Percentiles rank a stretch among this genome's conserved stretches.
Evolutionary conservation across 2,797 vertebrate genomes (phyloP).

Genomic region (Melanotaenia parkinsoni): DNA sequence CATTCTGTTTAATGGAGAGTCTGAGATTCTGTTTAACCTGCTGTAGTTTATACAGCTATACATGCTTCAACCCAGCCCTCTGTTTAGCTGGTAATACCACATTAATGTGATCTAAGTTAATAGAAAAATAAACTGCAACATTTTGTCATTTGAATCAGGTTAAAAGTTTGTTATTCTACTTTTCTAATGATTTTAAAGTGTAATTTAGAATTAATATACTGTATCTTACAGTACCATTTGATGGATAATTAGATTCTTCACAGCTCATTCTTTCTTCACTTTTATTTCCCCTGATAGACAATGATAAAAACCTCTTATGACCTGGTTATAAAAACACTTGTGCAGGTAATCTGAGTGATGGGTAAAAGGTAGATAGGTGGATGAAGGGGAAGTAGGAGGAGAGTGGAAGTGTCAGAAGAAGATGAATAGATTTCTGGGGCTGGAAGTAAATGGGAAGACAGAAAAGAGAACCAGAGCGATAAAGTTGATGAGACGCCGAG

Average conservation of each 20-base stretch:
- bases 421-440: conserved; percentile 45
- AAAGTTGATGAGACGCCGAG: background rate
- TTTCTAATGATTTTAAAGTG: background rate
- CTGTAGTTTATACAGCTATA: too few relatives aligned
- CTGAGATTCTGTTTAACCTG: too few relatives aligned
- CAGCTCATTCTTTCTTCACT: conserved; percentile 6
- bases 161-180: background rate
- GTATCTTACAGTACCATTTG: background rate
- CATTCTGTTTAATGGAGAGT: too few relatives aligned
- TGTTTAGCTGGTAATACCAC: too few relatives aligned
- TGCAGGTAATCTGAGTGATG: conserved; percentile 25
- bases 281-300: conserved; percentile 38
- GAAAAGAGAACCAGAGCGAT: conserved; percentile 16
- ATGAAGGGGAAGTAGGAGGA: conserved; percentile 14
- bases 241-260: background rate
- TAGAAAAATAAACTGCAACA: background rate
- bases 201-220: background rate
- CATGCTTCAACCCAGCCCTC: too few relatives aligned
- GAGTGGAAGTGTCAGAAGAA: conserved; percentile 36
- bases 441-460: conserved; percentile 39
- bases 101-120: background rate
- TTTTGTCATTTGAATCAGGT: background rate
- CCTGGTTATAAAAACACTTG: conserved; percentile 48
- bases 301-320: conserved; percentile 16
- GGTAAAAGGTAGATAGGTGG: conserved; percentile 24